Evolutionary conservation across 2,797 vertebrate species (phyloP).

Genomic region (Cossypha heuglini): DNA sequence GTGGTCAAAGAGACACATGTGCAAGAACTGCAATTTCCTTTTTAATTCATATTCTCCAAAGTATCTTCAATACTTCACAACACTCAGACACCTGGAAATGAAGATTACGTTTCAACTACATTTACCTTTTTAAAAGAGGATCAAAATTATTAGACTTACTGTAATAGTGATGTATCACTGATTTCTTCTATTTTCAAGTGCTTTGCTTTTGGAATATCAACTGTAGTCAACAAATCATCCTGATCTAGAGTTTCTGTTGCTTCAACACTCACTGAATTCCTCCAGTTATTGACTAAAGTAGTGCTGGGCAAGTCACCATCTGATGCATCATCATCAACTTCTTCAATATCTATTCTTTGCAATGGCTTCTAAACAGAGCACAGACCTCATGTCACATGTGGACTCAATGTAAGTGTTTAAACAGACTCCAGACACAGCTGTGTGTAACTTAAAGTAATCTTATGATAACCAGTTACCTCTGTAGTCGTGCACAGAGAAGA

Average conservation of each 20-base stretch:
- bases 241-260: conserved; percentile 29
- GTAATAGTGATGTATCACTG: conserved; percentile 31
- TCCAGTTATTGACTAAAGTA: neutral
- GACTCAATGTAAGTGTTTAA: neutral
- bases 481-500: neutral
- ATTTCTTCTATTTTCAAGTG: conserved; percentile 90
- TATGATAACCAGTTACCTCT: neutral
- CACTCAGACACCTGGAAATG: neutral
- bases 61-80: neutral
- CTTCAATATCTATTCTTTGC: conserved; percentile 86
- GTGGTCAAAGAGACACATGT: neutral
- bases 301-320: neutral
- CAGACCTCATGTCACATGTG: neutral
- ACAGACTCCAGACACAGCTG: neutral
- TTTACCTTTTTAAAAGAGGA: neutral
- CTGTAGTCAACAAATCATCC: conserved; percentile 59
- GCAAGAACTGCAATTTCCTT: neutral
- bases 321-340: conserved; percentile 77
- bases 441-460: neutral
- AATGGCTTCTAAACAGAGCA: conserved; percentile 84
- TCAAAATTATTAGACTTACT: conserved; percentile 64
- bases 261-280: neutral
- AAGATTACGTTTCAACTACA: neutral
- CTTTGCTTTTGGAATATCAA: conserved; percentile 84
- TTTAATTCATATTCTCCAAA: neutral